These are phyloP conservation scores for Malacosoma neustria DNA, from an alignment of 2,888 invertebrate genomes.

Conservation along the genomic window DNA sequence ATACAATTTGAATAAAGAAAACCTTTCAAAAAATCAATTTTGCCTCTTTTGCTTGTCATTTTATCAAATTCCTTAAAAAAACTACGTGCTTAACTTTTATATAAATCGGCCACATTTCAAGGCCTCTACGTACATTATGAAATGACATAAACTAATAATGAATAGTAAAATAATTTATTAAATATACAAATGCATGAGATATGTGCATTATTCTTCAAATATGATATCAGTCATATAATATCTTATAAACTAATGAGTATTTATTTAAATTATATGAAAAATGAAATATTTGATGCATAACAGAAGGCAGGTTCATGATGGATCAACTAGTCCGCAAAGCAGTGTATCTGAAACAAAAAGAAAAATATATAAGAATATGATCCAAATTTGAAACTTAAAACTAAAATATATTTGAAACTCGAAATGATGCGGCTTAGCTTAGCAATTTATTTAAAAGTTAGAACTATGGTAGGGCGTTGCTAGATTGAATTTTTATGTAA, in stretches of 20 bases:
- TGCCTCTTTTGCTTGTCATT: conserved; percentile 71
- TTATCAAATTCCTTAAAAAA: conserved; percentile 32
- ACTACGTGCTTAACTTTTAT: conserved; percentile 16
- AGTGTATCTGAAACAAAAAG: conserved; percentile 41
- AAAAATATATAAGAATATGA: conserved; percentile 8
- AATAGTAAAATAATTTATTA: conserved; percentile 40
- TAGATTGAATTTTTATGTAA: too few species aligned
- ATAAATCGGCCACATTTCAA: conserved; percentile 22
- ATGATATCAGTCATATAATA: conserved; percentile 51
- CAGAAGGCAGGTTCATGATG: conserved; percentile 9
- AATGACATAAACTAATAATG: conserved; percentile 27
- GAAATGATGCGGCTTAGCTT: too few species aligned
- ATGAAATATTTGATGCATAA: conserved; percentile 12
- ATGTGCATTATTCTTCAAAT: conserved; percentile 41
- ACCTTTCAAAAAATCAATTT: conserved; percentile 57
- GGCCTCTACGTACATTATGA: conserved; percentile 3
- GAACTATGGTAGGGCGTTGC: too few species aligned
- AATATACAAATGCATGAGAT: conserved; percentile 57
- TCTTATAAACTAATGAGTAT: conserved; percentile 59
- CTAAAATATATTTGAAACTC: too few species aligned
- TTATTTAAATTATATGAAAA: conserved; percentile 23
- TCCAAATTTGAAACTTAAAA: not conserved
- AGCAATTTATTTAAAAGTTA: too few species aligned
- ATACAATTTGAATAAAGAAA: conserved; percentile 51
- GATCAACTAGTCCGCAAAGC: conserved; percentile 4